A percentile compares a stretch with the other conserved stretches of the same genome.
Conservation (phyloP, 2,113 vertebrate genomes). For the Bufo bufo region DNA sequence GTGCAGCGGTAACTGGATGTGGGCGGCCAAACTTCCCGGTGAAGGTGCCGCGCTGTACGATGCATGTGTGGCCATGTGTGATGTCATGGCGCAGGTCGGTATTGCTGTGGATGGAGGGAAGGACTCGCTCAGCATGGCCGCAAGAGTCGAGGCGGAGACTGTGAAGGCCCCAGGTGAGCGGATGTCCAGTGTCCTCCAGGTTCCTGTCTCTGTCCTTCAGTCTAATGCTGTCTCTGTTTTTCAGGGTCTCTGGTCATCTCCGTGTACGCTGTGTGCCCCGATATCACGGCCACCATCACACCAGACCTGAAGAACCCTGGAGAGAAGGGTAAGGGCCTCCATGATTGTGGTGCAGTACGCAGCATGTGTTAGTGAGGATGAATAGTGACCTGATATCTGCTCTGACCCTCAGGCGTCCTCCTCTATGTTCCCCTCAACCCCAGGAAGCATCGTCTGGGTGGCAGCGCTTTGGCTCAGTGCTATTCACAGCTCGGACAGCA, state of each 20-base stretch:
- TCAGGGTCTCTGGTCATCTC: constrained; percentile 89
- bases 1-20: constrained; percentile 95
- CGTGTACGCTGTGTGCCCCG: constrained; percentile 87
- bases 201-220: background rate
- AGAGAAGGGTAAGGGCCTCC: constrained; percentile 73
- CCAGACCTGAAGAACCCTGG: constrained; percentile 87
- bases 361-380: background rate
- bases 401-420: constrained; percentile 72
- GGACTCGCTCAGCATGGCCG: constrained; percentile 94
- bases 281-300: constrained; percentile 89
- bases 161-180: constrained; percentile 85
- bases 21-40: constrained; percentile 88
- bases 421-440: constrained; percentile 82
- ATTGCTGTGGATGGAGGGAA: constrained; percentile 91
- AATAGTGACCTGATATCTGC: background rate
- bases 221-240: background rate
- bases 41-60: constrained; percentile 83
- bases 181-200: background rate
- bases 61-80: constrained; percentile 86
- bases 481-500: constrained; percentile 84
- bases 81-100: constrained; percentile 82
- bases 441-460: constrained; percentile 81
- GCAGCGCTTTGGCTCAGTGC: constrained; percentile 89
- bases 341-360: background rate
- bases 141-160: constrained; percentile 79